Evolutionary conservation across 2,888 invertebrate genomes (phyloP), one percentile per base, ranked within the genome.

Genomic region (Agelastica alni): DNA sequence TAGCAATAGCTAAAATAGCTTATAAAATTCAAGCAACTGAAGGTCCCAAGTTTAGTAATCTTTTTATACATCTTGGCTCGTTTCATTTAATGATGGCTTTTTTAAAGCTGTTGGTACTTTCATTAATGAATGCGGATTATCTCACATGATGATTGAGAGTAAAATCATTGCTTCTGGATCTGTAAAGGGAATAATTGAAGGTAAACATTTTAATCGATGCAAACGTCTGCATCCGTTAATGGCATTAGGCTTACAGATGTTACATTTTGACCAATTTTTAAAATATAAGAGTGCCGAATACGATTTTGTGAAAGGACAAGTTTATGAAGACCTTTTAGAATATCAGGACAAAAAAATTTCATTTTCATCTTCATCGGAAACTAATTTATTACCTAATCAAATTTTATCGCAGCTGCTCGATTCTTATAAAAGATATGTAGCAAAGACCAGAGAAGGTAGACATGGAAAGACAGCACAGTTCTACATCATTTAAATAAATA

Each of bases 11-110:
- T 46, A 63, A 61, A 62, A 51, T 65, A 53, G 62, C 60, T 13
- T 46, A 62, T 22, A 60, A 63, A 64, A 68, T 71, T 51, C 64
- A 70, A 57, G 20, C 60, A 44, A 52, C 53, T 16, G 63, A 66
- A 51, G 37, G 28, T 26, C 61, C 66, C 51, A 55, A 52, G 53
- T 73, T 67, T 67, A 55, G 68, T 46, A 66, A 67, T 46, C 17
- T 75, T 45, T 73, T 71, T 51, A 68, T 73, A 30, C 67, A 71
- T 63, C 51, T 69, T 16, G 73, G 73, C 2, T 54, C 62, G 31
- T 73, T 76, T 62, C 63, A 66, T 37, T 51, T 65, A 14, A 57
- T 64, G 59, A 60, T 67, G 60, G 61, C 64, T 14, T 66, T 59
- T 68, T 66, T 39, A 63, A 66, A 53, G 63, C 62, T 20, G 16